Percentiles rank a stretch among this genome's conserved stretches.
Evolutionary conservation across 2,797 vertebrate species (phyloP).

Genomic region (Choloepus didactylus): DNA sequence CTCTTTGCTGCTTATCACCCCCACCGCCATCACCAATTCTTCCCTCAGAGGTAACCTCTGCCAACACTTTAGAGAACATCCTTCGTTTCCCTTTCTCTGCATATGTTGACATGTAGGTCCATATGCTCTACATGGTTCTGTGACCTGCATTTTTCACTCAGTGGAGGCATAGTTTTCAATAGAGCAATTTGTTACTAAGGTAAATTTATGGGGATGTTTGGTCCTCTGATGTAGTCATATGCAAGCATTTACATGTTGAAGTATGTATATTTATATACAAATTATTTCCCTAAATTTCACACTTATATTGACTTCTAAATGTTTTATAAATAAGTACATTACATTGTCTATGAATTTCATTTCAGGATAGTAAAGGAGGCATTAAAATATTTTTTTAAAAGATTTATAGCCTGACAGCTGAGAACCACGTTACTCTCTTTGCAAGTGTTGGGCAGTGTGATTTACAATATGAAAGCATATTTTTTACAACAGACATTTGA

Average conservation of each 20-base stretch:
- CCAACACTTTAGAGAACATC: not conserved
- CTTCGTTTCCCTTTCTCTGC: not conserved
- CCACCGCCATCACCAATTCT: not conserved
- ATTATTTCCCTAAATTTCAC: not conserved
- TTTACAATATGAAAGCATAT: not conserved
- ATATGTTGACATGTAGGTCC: fast-evolving
- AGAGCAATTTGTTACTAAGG: not conserved
- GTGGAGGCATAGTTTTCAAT: not conserved
- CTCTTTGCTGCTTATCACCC: not conserved
- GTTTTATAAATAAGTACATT: not conserved
- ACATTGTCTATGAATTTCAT: conserved; percentile 11
- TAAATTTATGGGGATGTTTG: not conserved
- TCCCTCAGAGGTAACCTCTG: not conserved
- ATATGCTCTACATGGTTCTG: not conserved
- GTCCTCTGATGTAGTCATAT: not conserved
- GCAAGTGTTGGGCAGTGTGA: not conserved
- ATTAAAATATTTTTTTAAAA: not conserved
- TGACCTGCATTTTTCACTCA: not conserved
- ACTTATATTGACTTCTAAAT: not conserved
- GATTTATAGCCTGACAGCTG: not conserved
- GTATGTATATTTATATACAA: not conserved
- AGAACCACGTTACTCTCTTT: not conserved
- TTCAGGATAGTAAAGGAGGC: not conserved
- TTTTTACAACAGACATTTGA: not conserved
- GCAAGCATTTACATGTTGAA: not conserved